These are phyloP conservation scores for Falco concolor DNA, from an alignment of 2,797 vertebrate genomes.

Conservation along the genomic window DNA sequence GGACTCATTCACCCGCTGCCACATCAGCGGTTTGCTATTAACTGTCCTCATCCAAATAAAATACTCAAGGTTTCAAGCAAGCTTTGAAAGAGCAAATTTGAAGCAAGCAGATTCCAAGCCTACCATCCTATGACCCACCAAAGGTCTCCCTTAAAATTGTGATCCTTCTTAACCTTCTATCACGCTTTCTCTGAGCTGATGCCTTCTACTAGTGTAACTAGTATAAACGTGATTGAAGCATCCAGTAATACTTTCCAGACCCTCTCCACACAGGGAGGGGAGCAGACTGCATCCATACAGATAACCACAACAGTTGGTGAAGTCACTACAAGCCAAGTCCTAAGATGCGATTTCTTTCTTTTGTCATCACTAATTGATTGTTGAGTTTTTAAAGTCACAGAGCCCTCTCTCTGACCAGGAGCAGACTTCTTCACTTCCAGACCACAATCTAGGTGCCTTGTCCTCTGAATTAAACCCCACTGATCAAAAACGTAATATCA, in stretches of 20 bases:
- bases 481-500: neutral
- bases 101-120: neutral
- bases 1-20: neutral
- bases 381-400: neutral
- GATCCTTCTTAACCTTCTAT: neutral
- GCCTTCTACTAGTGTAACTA: neutral
- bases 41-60: conserved; percentile 34
- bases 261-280: neutral
- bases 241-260: neutral
- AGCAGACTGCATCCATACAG: neutral
- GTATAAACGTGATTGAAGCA: neutral
- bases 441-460: neutral
- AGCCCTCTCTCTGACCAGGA: neutral
- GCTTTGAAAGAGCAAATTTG: neutral
- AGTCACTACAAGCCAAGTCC: neutral
- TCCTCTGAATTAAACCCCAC: neutral
- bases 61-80: neutral
- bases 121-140: neutral
- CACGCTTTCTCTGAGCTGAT: neutral
- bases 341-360: neutral
- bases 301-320: neutral
- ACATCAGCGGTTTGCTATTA: conserved; percentile 25
- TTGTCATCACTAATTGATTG: rapidly evolving
- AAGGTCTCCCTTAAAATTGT: neutral
- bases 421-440: neutral